phyloP scores from a whole-genome alignment of 2,888 invertebrate genomes.

The Apoda limacodes region DNA sequence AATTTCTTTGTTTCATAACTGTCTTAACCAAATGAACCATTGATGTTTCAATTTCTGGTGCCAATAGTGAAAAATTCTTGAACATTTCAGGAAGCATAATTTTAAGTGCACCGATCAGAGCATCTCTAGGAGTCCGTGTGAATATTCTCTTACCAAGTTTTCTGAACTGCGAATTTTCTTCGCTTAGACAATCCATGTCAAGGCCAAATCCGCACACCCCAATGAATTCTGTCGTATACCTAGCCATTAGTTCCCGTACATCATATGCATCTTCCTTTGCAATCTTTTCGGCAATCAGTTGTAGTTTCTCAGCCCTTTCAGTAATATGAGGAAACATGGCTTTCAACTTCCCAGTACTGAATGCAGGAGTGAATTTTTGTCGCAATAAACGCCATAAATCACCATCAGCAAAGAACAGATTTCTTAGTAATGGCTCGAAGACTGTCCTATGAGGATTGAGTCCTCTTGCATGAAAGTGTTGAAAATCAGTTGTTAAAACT shows the following conservation, averaged over 20 bases:
- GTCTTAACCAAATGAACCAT: slow-evolving; percentile 35
- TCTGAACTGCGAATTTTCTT: slow-evolving; percentile 49
- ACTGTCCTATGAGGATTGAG: slow-evolving; percentile 39
- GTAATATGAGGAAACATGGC: slow-evolving; percentile 56
- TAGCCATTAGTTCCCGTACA: slow-evolving; percentile 50
- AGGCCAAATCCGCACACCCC: slow-evolving; percentile 56
- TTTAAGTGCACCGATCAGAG: slow-evolving; percentile 33
- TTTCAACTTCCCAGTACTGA: slow-evolving; percentile 50
- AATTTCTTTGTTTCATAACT: slow-evolving; percentile 40
- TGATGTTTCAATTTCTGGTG: slow-evolving; percentile 36
- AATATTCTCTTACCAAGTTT: slow-evolving; percentile 50
- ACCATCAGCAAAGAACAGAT: slow-evolving; percentile 52
- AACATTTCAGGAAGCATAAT: slow-evolving; percentile 43
- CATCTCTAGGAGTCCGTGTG: slow-evolving; percentile 36
- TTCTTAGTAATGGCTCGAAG: slow-evolving; percentile 45
- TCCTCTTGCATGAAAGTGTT: slow-evolving; percentile 44
- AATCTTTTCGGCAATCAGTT: slow-evolving; percentile 37
- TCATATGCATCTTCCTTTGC: slow-evolving; percentile 37
- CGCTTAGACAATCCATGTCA: slow-evolving; percentile 41
- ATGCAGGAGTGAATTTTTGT: slow-evolving; percentile 49
- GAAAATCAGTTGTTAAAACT: slow-evolving; percentile 44
- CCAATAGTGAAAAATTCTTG: slow-evolving; percentile 37
- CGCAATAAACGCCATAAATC: slow-evolving; percentile 50
- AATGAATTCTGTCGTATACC: slow-evolving; percentile 56
- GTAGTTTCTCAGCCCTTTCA: slow-evolving; percentile 44